A percentile compares a stretch with the other conserved stretches of the same genome.
Evolutionary conservation across 2,797 vertebrate genomes (phyloP).

Genomic region (Cryptoprocta ferox): DNA sequence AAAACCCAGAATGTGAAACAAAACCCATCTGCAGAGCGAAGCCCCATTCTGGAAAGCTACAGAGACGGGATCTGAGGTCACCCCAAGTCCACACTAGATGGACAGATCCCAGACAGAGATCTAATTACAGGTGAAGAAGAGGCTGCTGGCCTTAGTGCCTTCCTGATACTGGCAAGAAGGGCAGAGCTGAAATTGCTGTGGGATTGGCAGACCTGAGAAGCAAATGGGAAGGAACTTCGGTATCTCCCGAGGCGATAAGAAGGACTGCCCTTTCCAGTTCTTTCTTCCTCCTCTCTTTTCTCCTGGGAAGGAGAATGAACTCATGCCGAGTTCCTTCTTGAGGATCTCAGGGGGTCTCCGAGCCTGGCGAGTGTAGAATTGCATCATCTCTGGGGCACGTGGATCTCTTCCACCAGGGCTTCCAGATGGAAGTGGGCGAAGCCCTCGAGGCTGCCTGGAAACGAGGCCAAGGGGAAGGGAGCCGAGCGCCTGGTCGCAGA

Average conservation of each 20-base stretch:
- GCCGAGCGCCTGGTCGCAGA: neutral
- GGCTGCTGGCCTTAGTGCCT: neutral
- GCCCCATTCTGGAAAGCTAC: neutral
- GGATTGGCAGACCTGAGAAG: neutral
- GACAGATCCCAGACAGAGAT: neutral
- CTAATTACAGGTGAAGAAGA: neutral
- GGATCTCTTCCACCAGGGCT: neutral
- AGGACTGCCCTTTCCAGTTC: neutral
- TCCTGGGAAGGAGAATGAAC: neutral
- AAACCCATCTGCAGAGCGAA: neutral
- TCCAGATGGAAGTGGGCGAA: neutral
- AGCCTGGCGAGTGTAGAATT: neutral
- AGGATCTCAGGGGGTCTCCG: neutral
- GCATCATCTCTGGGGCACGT: neutral
- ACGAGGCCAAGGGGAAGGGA: neutral
- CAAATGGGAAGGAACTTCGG: neutral
- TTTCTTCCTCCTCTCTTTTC: neutral
- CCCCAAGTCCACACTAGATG: neutral
- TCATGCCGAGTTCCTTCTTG: neutral
- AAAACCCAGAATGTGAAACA: conserved; percentile 48
- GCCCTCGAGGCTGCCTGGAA: neutral
- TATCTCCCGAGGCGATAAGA: neutral
- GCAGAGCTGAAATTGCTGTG: neutral
- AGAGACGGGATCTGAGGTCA: neutral
- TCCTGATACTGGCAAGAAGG: neutral